Percentiles rank a stretch among this genome's conserved stretches.
phyloP scores from a whole-genome alignment of 2,797 vertebrate genomes.

The Acrossocheilus fasciatus region DNA sequence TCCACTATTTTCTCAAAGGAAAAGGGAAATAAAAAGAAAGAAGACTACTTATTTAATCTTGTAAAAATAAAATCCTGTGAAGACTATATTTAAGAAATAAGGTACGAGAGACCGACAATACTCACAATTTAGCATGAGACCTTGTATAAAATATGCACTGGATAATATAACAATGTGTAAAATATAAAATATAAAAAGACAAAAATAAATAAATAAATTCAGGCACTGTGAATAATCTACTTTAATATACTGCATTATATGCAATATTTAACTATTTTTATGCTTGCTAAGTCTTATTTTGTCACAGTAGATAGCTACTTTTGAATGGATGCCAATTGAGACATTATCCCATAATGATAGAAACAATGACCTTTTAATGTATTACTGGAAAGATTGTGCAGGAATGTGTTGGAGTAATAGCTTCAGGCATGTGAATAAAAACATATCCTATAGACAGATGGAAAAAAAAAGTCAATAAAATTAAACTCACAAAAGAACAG shows the following conservation, averaged over 20 bases:
- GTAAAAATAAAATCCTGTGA: background rate
- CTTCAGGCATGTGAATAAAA: too few relatives aligned
- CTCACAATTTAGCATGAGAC: background rate
- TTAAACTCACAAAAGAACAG: background rate
- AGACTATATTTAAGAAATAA: background rate
- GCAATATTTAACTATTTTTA: background rate
- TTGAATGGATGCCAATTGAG: too few relatives aligned
- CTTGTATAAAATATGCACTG: background rate
- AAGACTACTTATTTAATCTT: background rate
- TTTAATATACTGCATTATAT: too few relatives aligned
- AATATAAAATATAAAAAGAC: background rate
- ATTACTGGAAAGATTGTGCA: background rate
- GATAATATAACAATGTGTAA: background rate
- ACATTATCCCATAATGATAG: too few relatives aligned
- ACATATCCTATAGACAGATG: too few relatives aligned
- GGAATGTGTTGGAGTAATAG: background rate
- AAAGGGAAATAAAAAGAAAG: background rate
- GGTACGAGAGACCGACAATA: background rate
- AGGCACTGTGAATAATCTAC: too few relatives aligned
- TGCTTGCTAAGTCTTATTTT: background rate
- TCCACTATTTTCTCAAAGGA: constrained; percentile 9
- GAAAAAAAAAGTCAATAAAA: background rate
- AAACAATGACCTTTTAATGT: background rate
- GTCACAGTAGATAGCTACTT: background rate
- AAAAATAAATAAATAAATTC: background rate